Percentiles rank a stretch among this genome's conserved stretches.
These are phyloP conservation scores for Chrysolina americana DNA, from an alignment of 2,888 invertebrate genomes.

Conservation along the genomic window DNA sequence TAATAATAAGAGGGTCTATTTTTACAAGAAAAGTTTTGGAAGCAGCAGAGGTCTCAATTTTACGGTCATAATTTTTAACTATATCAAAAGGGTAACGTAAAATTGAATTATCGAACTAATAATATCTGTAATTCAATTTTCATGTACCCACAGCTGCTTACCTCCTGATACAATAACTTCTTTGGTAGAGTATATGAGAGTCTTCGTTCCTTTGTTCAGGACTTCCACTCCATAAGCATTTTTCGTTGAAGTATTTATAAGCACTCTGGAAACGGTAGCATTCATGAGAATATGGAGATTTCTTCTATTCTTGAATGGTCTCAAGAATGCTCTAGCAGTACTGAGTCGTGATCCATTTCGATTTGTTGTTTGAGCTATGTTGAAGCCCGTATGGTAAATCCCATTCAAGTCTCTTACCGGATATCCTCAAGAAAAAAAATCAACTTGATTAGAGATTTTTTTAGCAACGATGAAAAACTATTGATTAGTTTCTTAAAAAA, in stretches of 20 bases:
- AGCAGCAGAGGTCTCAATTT: too few species aligned
- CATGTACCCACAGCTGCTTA: slow-evolving; percentile 41
- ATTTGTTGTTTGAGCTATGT: slow-evolving; percentile 90
- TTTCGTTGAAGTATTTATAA: slow-evolving; percentile 82
- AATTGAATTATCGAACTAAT: too few species aligned
- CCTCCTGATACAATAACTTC: slow-evolving; percentile 78
- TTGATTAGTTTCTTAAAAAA: too few species aligned
- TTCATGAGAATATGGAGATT: slow-evolving; percentile 90
- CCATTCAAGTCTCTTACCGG: slow-evolving; percentile 87
- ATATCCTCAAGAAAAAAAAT: slow-evolving; percentile 73
- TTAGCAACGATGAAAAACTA: too few species aligned
- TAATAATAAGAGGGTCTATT: too few species aligned
- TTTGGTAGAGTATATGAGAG: slow-evolving; percentile 77
- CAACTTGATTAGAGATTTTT: too few species aligned
- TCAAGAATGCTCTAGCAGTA: slow-evolving; percentile 85
- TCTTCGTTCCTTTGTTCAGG: slow-evolving; percentile 73
- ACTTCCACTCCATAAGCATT: slow-evolving; percentile 86
- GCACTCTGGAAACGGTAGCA: slow-evolving; percentile 82
- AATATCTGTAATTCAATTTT: too few species aligned
- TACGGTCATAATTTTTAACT: too few species aligned
- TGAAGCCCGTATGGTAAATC: slow-evolving; percentile 84
- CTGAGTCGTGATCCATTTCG: slow-evolving; percentile 89
- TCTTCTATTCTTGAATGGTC: slow-evolving; percentile 81
- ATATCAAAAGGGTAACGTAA: too few species aligned
- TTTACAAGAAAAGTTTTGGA: too few species aligned